These are phyloP conservation scores for Mellivora capensis DNA, from an alignment of 2,113 vertebrate genomes.

Conservation along the genomic window DNA sequence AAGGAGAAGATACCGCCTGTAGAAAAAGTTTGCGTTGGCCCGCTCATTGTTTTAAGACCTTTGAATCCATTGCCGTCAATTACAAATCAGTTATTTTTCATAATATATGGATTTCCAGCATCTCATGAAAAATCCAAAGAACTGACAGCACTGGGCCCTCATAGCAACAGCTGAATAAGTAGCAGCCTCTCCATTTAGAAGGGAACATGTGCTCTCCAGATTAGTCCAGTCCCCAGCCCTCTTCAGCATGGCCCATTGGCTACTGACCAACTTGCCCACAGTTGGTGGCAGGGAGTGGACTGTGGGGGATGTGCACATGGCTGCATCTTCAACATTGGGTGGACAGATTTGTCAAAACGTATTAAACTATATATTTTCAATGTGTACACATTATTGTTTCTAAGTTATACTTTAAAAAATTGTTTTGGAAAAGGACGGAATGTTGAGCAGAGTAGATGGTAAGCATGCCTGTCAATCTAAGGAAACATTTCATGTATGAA, in stretches of 20 bases:
- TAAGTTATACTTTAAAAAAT: background rate
- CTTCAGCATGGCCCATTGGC: background rate
- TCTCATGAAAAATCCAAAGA: background rate
- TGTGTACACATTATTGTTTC: background rate
- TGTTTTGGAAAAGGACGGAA: background rate
- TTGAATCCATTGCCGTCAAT: background rate
- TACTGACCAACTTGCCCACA: background rate
- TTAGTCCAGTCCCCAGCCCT: background rate
- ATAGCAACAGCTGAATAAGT: background rate
- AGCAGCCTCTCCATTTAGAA: background rate
- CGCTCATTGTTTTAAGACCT: background rate
- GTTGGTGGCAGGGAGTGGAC: background rate
- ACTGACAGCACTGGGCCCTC: background rate
- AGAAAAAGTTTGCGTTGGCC: background rate
- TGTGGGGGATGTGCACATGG: background rate
- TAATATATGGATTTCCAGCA: background rate
- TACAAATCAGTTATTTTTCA: background rate
- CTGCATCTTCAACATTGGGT: background rate
- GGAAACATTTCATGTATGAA: background rate
- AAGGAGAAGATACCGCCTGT: background rate
- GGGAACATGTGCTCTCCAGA: background rate
- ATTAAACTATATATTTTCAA: background rate
- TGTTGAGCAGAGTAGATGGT: background rate
- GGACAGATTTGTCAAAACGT: background rate
- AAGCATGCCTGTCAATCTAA: background rate